Conservation (phyloP, 2,888 invertebrate species). For the Sinotaia quadrata region DNA sequence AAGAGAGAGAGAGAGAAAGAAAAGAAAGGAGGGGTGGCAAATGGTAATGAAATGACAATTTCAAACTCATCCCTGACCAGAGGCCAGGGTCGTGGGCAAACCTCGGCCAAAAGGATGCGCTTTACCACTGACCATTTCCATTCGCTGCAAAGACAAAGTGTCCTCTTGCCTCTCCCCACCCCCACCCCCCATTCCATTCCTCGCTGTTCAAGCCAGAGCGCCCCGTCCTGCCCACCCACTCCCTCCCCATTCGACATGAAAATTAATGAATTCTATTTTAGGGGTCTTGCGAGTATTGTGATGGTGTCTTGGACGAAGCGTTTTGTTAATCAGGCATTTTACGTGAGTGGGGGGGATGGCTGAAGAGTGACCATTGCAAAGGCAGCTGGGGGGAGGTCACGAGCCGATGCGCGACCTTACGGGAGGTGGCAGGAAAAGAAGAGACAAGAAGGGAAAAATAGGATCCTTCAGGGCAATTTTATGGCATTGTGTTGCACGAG, state of each 20-base stretch:
- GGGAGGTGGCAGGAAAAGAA: not conserved
- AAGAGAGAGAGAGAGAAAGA: not conserved
- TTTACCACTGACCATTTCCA: not conserved
- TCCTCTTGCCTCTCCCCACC: not conserved
- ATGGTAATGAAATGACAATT: slow-evolving; percentile 14
- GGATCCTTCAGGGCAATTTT: slow-evolving; percentile 14
- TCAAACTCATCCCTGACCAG: slow-evolving; percentile 1
- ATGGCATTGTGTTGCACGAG: not conserved
- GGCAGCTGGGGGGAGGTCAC: not conserved
- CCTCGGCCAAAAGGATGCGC: slow-evolving; percentile 15
- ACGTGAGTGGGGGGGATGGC: not conserved
- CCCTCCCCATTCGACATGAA: not conserved
- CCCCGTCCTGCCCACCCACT: not conserved
- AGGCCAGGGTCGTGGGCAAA: not conserved
- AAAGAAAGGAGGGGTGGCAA: not conserved
- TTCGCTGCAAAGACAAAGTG: no score
- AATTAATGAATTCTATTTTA: slow-evolving; percentile 18
- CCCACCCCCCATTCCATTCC: not conserved
- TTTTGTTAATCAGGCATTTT: slow-evolving; percentile 12
- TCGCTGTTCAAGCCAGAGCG: not conserved
- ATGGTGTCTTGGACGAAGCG: not conserved
- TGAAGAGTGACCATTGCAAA: not conserved
- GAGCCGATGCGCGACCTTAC: not conserved
- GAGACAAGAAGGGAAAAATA: slow-evolving; percentile 7
- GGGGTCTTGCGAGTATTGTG: not conserved